phyloP scores from a whole-genome alignment of 2,888 invertebrate genomes.

The Rhogogaster chlorosoma region DNA sequence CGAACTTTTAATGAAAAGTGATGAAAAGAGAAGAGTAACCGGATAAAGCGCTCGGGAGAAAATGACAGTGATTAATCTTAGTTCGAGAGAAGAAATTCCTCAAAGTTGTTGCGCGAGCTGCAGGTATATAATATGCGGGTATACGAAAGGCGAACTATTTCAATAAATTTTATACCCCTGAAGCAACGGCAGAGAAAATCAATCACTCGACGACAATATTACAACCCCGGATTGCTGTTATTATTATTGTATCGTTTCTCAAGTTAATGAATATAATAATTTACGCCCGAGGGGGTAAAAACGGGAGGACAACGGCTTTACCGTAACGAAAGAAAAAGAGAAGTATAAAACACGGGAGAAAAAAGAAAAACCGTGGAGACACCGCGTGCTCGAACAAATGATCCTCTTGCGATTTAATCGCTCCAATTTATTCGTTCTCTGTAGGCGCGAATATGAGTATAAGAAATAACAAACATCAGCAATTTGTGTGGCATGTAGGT shows the following conservation, averaged over 20 bases:
- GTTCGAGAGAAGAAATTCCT: not conserved
- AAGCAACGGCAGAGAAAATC: not conserved
- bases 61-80: conserved; percentile 36
- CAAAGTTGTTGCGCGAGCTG: not conserved
- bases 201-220: not conserved
- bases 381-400: not conserved
- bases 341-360: not conserved
- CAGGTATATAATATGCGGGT: not conserved
- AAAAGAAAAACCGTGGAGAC: not conserved
- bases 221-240: not conserved
- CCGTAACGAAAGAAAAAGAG: not conserved
- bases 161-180: conserved; percentile 7
- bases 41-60: not conserved
- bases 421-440: not conserved
- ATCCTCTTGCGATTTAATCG: conserved; percentile 17
- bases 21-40: not conserved
- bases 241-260: not conserved
- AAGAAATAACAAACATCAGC: not conserved
- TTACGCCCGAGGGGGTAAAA: not conserved
- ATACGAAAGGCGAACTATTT: not conserved
- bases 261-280: not conserved
- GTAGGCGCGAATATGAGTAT: not conserved
- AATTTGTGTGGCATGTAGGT: not conserved
- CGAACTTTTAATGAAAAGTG: conserved; percentile 35
- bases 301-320: not conserved